Percentiles rank a stretch among this genome's conserved stretches.
Evolutionary conservation across 2,888 invertebrate species (phyloP).

Genomic region (Heliconius charithonia): DNA sequence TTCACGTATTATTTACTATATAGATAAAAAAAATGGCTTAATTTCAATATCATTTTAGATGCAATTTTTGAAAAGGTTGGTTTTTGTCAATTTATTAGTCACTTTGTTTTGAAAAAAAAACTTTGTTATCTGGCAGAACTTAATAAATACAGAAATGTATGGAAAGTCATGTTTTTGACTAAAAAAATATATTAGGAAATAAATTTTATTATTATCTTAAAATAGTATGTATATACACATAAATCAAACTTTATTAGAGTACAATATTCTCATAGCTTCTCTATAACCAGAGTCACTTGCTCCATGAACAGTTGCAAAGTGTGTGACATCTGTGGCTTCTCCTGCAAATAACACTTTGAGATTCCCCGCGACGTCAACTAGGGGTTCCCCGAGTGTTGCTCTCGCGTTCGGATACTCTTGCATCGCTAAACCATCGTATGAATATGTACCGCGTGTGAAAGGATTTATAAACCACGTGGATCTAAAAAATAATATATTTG

Average conservation of each 20-base stretch:
- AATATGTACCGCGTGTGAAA: slow-evolving; percentile 88
- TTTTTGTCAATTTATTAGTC: too few species aligned
- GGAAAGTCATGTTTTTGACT: too few species aligned
- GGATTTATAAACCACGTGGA: slow-evolving; percentile 89
- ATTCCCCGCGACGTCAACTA: slow-evolving; percentile 70
- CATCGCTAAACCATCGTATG: slow-evolving; percentile 80
- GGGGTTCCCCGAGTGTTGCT: slow-evolving; percentile 82
- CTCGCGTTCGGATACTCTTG: slow-evolving; percentile 79
- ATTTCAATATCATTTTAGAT: too few species aligned
- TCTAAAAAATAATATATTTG: slow-evolving; percentile 62
- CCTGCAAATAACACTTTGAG: slow-evolving; percentile 85
- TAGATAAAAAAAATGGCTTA: too few species aligned
- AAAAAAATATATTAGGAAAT: too few species aligned
- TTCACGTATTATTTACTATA: too few species aligned
- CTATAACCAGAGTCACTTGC: slow-evolving; percentile 87
- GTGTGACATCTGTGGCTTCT: slow-evolving; percentile 81
- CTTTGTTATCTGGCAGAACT: too few species aligned
- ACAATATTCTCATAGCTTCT: slow-evolving; percentile 79
- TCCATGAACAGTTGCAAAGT: slow-evolving; percentile 89
- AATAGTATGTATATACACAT: too few species aligned
- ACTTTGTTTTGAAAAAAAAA: too few species aligned
- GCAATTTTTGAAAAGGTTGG: too few species aligned
- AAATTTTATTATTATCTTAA: too few species aligned
- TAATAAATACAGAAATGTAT: too few species aligned
- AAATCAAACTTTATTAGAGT: neutral